Conservation (phyloP, 2,113 vertebrate genomes). For the sheep (Ovis aries) region DNA sequence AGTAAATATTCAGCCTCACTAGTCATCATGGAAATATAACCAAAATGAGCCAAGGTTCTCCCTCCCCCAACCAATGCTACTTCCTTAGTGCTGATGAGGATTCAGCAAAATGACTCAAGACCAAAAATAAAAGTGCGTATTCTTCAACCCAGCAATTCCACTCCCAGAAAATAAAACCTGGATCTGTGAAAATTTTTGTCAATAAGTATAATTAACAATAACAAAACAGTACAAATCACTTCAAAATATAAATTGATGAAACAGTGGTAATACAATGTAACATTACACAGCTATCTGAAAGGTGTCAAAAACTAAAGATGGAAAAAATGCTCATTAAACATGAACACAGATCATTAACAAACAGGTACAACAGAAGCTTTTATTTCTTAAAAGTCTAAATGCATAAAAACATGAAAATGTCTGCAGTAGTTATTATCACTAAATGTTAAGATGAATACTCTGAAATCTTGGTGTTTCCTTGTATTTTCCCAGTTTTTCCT, state of each 20-base stretch:
- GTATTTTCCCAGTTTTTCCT: neutral
- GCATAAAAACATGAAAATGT: neutral
- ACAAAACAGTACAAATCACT: neutral
- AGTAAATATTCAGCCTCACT: neutral
- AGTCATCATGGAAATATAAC: neutral
- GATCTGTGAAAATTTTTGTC: neutral
- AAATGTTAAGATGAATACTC: neutral
- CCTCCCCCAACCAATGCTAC: neutral
- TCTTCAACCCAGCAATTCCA: neutral
- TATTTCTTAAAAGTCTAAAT: neutral
- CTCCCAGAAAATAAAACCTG: neutral
- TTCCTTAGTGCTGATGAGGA: neutral
- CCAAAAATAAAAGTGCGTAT: neutral
- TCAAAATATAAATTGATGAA: neutral
- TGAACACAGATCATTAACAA: neutral
- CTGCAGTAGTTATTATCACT: neutral
- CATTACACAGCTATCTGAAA: neutral
- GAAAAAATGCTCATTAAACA: neutral
- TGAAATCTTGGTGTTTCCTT: neutral
- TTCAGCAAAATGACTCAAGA: neutral
- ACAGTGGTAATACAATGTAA: neutral
- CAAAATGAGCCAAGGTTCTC: neutral
- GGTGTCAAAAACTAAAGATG: neutral
- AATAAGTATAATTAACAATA: neutral
- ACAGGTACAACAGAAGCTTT: neutral